These are phyloP conservation scores for Dipodomys ordii DNA, from an alignment of 2,113 vertebrate genomes.

Conservation along the genomic window DNA sequence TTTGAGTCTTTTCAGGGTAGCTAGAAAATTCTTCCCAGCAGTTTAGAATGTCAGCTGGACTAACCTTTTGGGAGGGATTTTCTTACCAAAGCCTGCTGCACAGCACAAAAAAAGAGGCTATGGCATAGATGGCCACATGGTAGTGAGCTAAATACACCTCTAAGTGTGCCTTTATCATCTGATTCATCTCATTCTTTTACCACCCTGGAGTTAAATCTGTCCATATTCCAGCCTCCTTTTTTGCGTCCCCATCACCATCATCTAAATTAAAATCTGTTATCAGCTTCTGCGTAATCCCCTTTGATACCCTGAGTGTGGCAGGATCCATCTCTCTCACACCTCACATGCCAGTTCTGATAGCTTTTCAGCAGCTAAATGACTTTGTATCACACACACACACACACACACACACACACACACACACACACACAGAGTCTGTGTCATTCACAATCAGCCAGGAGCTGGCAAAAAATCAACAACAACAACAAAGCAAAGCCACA, in stretches of 20 bases:
- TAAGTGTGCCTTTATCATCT: conserved; percentile 75
- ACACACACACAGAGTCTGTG: conserved; percentile 74
- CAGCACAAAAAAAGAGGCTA: neutral
- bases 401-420: conserved; percentile 78
- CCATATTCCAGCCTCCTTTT: conserved; percentile 62
- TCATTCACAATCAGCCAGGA: conserved; percentile 60
- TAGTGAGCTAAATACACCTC: conserved; percentile 68
- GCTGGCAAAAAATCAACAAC: conserved; percentile 25
- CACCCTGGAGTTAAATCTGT: conserved; percentile 68
- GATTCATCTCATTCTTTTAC: conserved; percentile 71
- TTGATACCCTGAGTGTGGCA: conserved; percentile 84
- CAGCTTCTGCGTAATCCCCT: conserved; percentile 86
- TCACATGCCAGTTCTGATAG: conserved; percentile 83
- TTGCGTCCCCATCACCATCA: conserved; percentile 77
- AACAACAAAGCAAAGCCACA: neutral
- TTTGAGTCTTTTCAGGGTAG: conserved; percentile 6
- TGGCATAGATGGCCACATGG: neutral
- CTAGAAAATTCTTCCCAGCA: conserved; percentile 7
- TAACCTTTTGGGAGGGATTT: neutral
- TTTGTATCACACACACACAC: conserved; percentile 82
- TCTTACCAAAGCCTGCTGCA: neutral
- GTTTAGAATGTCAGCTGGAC: neutral
- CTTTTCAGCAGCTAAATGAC: conserved; percentile 84
- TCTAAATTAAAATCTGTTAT: conserved; percentile 92
- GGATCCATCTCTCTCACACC: conserved; percentile 84